Evolutionary conservation across 2,888 invertebrate species (phyloP).

Genomic region (Drosophila sordidapex): DNA sequence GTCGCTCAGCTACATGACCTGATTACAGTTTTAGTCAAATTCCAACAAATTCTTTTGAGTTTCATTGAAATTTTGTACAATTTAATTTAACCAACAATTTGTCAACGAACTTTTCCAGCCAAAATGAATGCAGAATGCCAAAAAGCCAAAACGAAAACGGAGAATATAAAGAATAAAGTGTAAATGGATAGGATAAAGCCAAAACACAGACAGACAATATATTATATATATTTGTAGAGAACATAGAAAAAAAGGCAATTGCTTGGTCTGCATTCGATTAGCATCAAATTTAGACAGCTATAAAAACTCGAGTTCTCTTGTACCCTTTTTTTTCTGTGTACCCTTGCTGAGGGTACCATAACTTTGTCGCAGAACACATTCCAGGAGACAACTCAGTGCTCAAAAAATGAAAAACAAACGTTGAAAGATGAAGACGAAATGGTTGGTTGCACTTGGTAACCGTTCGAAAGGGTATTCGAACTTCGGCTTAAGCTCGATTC

Average conservation of each 20-base stretch:
- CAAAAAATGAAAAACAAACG: too few relatives aligned
- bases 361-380: background rate
- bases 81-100: background rate
- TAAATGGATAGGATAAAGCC: background rate
- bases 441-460: too few relatives aligned
- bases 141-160: background rate
- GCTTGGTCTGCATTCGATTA: slow-evolving; percentile 46
- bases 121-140: background rate
- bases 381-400: background rate
- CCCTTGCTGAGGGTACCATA: background rate
- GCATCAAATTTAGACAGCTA: slow-evolving; percentile 28
- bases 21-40: background rate
- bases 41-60: background rate
- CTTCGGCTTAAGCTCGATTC: background rate
- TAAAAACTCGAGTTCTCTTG: slow-evolving; percentile 25
- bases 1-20: too few relatives aligned
- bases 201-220: slow-evolving; percentile 10
- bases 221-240: background rate
- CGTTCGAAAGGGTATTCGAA: background rate
- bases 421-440: too few relatives aligned
- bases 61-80: background rate
- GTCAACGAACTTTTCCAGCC: background rate
- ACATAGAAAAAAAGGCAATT: slow-evolving; percentile 34
- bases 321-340: slow-evolving; percentile 7
- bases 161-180: background rate